Evolutionary conservation across 2,888 invertebrate species (phyloP), one percentile per base, ranked within the genome.

Genomic region (Conchocele bisecta): DNA sequence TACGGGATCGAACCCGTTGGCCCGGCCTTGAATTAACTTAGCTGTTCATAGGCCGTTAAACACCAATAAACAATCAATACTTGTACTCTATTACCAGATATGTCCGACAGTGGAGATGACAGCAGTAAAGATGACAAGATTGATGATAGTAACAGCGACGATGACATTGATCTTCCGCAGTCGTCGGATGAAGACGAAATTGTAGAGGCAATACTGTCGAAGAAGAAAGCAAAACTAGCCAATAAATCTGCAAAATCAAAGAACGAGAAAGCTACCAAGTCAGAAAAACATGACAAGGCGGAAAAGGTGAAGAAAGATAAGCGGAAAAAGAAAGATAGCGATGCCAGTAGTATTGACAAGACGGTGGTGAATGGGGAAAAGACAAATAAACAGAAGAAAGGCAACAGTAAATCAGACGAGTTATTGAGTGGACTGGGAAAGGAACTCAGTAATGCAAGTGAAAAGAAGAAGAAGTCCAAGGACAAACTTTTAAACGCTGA

Each of bases 141-240:
- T 92, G 93, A 59, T 48, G 54, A 53, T 0, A 94, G 94, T 80
- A 91, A 90, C 29, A 93, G 93, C 29, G 91, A 82, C 46, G 77
- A 77, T 54, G 79, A 80, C 37, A 68, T 58, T 20, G 75, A 76
- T 6, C 57, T 71, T 28, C 71, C 68, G n/a, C 53, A 63, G 42
- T 77, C 73, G 3, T 70, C 67, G 5, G 71, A 71, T 42, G 70
- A 73, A 31, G 71, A 71, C 29, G 44, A 17, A 51, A 48, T 26
- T 39, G 58, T 24, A 51, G 33, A 33, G 64, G 46, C 37, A 20
- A 41, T 15, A 26, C 7, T 28, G 35, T 24, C 9, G 29, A 35
- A 28, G 77, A 81, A n/a, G 57, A 65, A 54, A 59, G 61, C 31
- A 64, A 70, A 7, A 54, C 39, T 28, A 46, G 13, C 3, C 29